Conservation (phyloP, 2,113 vertebrate species). For the Daubentonia madagascariensis region DNA sequence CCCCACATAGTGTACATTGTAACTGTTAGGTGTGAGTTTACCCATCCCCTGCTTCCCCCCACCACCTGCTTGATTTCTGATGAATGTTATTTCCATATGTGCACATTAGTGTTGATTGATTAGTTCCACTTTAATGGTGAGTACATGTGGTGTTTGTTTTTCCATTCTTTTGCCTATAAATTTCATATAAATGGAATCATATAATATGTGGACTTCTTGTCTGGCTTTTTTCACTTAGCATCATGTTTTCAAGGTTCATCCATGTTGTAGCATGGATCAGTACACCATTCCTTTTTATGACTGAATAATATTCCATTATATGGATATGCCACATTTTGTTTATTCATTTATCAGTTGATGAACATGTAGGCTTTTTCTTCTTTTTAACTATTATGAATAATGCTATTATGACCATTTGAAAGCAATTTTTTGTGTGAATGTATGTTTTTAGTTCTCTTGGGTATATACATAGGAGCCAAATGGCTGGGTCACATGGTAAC, state of each 20-base stretch:
- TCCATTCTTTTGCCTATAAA: background rate
- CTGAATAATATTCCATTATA: background rate
- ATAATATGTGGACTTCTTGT: no score
- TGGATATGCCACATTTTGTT: background rate
- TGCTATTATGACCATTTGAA: background rate
- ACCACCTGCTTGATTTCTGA: no score
- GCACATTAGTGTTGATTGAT: no score
- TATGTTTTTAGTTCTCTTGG: background rate
- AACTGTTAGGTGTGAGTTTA: no score
- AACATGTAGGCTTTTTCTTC: background rate
- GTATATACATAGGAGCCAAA: background rate
- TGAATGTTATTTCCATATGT: no score
- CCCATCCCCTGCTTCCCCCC: no score
- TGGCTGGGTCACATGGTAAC: background rate
- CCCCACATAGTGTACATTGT: no score
- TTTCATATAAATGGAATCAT: background rate
- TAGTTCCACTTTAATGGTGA: no score
- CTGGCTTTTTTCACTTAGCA: background rate
- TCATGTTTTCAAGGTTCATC: background rate
- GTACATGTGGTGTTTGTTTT: no score
- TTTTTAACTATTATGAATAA: background rate
- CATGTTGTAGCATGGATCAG: background rate
- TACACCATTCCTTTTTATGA: background rate
- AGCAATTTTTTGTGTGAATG: background rate
- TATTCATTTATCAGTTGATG: background rate